Base-by-base conservation (phyloP, 2,113 vertebrate genomes). In the Eptesicus fuscus region DNA sequence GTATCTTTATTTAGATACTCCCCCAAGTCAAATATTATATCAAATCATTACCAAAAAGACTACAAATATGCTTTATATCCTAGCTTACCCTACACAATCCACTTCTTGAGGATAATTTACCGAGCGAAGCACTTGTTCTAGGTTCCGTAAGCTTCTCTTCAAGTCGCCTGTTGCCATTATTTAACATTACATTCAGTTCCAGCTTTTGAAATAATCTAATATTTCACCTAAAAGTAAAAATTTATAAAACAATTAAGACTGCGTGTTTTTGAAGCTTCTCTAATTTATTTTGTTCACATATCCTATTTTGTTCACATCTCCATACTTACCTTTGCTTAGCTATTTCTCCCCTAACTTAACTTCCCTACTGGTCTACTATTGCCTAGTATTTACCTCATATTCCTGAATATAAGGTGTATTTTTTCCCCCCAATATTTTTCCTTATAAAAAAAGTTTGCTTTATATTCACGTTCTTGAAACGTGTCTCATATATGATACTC, bases 111-210 rank as follows among this genome's bases (percentile, higher is more conserved):
- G 99, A 87, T 99, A 99, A 98, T 98, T 99, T 14, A 99, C 94
- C 5, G 92, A 95, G 32, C 99, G 98, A 91, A 99, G 98, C n/a
- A 98, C 98, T 96, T 98, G 98, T 42, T 99, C 99, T 53, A 99
- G 98, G 95, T 99, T 99, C 90, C 99, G 98, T 90, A 99, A 98
- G 88, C 98, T 98, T 96, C 99, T 99, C 90, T 99, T 99, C 80
- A 99, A 94, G 95, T 99, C 99, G 94, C 99, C 99, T 40, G 99
- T 99, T 74, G 99, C 98, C 99, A 99, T 99, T 91, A 95, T 97
- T 92, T 88, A 95, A 97, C 83, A 78, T 42, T 32, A 4, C 77
- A 82, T 74, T 96, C 83, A 95, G 94, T 88, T 96, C 82, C 79
- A 93, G 93, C 61, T 95, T 84, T 95, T 51, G 13, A 95, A 96